Conservation (phyloP, 2,888 invertebrate genomes). For the Thera obeliscata region DNA sequence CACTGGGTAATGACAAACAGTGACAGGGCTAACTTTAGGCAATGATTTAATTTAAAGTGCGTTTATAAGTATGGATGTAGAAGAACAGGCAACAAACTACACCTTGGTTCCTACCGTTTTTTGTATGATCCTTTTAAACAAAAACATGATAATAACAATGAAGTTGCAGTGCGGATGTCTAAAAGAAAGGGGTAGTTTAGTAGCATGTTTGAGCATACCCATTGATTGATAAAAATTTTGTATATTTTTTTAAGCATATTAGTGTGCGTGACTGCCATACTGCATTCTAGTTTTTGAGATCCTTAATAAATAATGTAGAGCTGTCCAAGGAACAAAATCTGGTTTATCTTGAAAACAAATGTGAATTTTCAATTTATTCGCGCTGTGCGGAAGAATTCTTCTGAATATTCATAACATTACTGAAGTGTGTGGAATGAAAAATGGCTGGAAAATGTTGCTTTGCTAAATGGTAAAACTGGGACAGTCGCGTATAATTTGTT, state of each 20-base stretch:
- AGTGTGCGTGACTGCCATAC: background rate
- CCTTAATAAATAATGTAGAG: constrained; percentile 35
- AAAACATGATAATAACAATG: no score
- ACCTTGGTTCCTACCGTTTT: no score
- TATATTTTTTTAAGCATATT: background rate
- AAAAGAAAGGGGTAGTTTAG: no score
- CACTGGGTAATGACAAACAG: no score
- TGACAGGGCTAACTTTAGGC: no score
- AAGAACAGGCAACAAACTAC: no score
- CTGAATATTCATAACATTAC: constrained; percentile 27
- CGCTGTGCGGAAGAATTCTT: constrained; percentile 22
- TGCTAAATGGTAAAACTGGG: constrained; percentile 4
- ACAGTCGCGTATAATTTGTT: background rate
- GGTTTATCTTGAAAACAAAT: constrained; percentile 35
- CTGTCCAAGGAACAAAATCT: constrained; percentile 32
- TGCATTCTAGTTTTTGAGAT: constrained; percentile 13
- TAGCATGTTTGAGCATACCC: no score
- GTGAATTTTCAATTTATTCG: constrained; percentile 38
- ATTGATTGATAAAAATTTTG: no score
- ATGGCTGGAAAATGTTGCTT: constrained; percentile 10
- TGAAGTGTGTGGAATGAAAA: constrained; percentile 16
- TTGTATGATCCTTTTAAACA: no score
- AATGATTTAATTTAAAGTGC: no score
- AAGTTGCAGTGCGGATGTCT: no score
- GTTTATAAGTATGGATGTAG: no score